Evolutionary conservation across 2,797 vertebrate species (phyloP), one percentile per base, ranked within the genome.

Genomic region (Dallia pectoralis): DNA sequence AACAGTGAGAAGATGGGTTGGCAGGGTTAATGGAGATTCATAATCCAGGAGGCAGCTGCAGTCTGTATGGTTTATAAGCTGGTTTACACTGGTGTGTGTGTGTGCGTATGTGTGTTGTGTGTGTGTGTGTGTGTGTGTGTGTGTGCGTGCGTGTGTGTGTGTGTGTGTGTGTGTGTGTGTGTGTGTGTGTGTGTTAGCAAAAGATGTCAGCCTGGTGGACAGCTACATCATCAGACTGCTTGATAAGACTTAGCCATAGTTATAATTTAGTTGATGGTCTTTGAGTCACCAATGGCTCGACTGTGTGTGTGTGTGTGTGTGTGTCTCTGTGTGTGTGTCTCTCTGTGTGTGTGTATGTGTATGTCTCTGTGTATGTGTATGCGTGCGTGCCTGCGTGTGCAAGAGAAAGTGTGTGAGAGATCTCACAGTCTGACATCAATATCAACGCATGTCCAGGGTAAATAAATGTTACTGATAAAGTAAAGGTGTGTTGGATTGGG

Each of bases 221-320:
- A n/a, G n/a, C n/a, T n/a, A n/a, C 85, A 79, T 89, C 89, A 89
- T 91, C 90, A 89, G 86, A 86, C 80, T n/a, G 18, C 73, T 71
- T 81, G n/a, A n/a, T n/a, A n/a, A n/a, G n/a, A 75, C 77, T 91
- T 91, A 91, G 90, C 90, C 90, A 84, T 84, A 74, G 74, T 91
- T 92, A 84, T 87, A 87, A 95, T 94, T 90, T 93, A 91, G 92
- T 90, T 91, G 89, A 91, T 80, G 89, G 85, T 75, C 77, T 84
- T 84, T 87, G 67, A 86, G 89, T 77, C 82, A 93, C 88, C 92
- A 91, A 91, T 95, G 75, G 70, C 80, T n/a, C 80, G 84, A 36
- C 33, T 3, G 6, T 51, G 49, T 51, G 49, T 51, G 49, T 51
- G 19, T 51, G 49, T 51, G 49, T 82, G 84, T 9, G 19, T n/a